Base-by-base conservation (phyloP, 2,797 vertebrate species). In the Acanthornis magna region DNA sequence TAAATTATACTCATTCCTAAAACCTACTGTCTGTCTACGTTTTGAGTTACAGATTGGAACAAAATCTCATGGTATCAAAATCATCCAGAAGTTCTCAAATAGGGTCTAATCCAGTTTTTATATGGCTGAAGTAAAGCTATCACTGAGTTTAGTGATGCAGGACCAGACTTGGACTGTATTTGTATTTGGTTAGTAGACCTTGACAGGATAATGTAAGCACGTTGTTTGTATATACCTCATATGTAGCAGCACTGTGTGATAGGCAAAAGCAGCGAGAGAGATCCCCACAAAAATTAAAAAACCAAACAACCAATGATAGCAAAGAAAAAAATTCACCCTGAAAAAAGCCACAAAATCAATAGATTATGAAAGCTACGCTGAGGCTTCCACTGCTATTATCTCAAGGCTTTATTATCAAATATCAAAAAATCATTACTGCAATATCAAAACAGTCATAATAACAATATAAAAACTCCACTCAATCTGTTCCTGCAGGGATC, bases 391-490 rank as follows among this genome's bases (percentile, higher is more conserved):
- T 61, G 45, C 58, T 89, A 78, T 81, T 38, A 87, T 91, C 67
- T 66, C 75, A 84, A 67, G 51, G 55, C 74, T 92, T 95, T 95
- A 93, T 95, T 93, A 92, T 89, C 91, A 96, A 94, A 93, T 94
- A 95, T 89, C 86, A 95, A 92, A 95, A 96, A 96, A 97, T 96
- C 94, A 95, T 94, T 96, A 95, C 84, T 76, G 73, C 62, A 83
- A 76, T 89, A 96, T 94, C 86, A 94, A 95, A 94, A 88, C 89
- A 85, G 82, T 86, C 73, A 85, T 88, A 95, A 88, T 80, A 95
- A 92, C 86, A 91, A 93, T 84, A 89, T 65, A 92, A 96, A 96
- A 94, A 43, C 58, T 93, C 36, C 29, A 68, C 65, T 95, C 93
- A 94, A 91, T 94, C 89, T 96, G 88, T 88, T 96, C 95, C 93